Percentiles rank a stretch among this genome's conserved stretches.
These are phyloP conservation scores for Tetramorium alpestre DNA, from an alignment of 1,140 invertebrate species.

Conservation along the genomic window DNA sequence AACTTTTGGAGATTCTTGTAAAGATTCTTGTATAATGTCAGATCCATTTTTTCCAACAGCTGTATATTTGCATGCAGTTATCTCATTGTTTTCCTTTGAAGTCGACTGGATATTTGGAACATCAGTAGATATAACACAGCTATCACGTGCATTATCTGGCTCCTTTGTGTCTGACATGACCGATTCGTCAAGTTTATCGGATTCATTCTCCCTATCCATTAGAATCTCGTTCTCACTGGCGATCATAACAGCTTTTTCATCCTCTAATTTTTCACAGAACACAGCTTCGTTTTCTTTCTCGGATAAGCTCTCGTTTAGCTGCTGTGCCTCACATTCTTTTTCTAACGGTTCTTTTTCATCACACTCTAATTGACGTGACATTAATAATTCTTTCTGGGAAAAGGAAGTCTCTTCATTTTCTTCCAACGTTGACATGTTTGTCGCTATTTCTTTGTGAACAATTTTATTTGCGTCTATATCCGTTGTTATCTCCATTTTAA, in stretches of 20 bases:
- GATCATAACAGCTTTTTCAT: not conserved
- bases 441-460: not conserved
- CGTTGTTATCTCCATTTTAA: not conserved
- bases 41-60: not conserved
- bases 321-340: not conserved
- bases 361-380: no score
- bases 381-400: no score
- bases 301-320: not conserved
- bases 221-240: not conserved
- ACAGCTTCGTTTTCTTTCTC: not conserved
- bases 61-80: not conserved
- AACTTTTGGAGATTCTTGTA: not conserved
- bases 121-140: not conserved
- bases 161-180: not conserved
- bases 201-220: not conserved
- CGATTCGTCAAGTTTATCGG: not conserved
- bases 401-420: not conserved
- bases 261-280: not conserved
- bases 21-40: not conserved
- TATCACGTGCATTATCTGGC: not conserved
- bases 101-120: not conserved
- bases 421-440: not conserved
- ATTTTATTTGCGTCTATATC: not conserved
- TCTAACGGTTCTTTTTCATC: not conserved
- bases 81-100: not conserved